Base-by-base conservation (phyloP, 2,888 invertebrate species). In the Hoplodrina ambigua region DNA sequence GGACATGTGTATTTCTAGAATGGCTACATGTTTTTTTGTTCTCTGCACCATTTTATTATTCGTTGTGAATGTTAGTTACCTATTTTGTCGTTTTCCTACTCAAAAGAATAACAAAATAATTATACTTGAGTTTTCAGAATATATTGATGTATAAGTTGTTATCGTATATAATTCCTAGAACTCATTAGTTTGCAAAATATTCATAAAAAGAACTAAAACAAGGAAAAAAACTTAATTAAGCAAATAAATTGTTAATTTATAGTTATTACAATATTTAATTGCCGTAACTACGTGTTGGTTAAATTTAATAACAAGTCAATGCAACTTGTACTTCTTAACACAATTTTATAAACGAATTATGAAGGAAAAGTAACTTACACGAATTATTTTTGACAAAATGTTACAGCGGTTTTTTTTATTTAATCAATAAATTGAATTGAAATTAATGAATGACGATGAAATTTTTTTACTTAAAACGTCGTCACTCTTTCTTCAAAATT, bases 171-270 rank as follows among this genome's bases (percentile, higher is more conserved):
- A 41, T 76, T 25, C 52, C 63, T 69, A 69, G 61, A 75, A 50
- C 53, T 75, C 46, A 65, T 80, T 77, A 80, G 63, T 37, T 50
- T 10, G 56, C 13, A 53, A 65, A 78, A 75, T 78, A 75, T 63
- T 63, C 0, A 62, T 62, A 59, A 75, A 80, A 78, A 78, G 20
- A 15, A 55, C 25, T 25, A 44, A 75, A 80, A 80, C 59, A 56
- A 78, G 76, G 80, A 80, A 78, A 78, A 55, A 33, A 54, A 69
- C 56, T 56, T 10, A 56, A 65, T 53, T 58, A 75, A 65, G 63
- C 49, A 41, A 54, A 11, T n/a, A 19, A 54, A 20, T 44, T 44
- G 13, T 20, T 33, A 30, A 44, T 8, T 44, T 56, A 44, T 76
- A 75, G 56, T 66, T 58, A 61, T 63, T 59, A 44, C 20, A 72